Evolutionary conservation across 2,888 invertebrate species (phyloP).

Genomic region (Synergus japonicus): DNA sequence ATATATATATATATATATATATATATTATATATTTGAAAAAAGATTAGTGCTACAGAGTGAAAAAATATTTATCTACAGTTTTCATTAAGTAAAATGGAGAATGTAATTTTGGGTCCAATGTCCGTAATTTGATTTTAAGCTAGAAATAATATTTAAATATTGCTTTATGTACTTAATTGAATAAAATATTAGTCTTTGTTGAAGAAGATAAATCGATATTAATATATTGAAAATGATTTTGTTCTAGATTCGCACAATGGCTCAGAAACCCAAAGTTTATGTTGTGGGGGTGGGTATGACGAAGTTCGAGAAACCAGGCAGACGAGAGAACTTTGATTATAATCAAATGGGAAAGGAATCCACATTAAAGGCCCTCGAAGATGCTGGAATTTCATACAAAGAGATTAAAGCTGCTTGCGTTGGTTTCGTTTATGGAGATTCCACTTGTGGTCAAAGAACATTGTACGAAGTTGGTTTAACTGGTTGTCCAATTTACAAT

Average conservation of each 20-base stretch:
- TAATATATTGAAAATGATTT: conserved; percentile 14
- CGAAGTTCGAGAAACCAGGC: conserved; percentile 98
- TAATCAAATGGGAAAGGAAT: conserved; percentile 96
- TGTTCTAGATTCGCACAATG: conserved; percentile 60
- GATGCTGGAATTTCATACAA: conserved; percentile 89
- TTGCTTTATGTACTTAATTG: too few species aligned
- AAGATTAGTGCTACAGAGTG: too few species aligned
- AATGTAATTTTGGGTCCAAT: too few species aligned
- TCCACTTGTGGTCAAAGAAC: conserved; percentile 97
- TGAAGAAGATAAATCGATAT: not conserved
- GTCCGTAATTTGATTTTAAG: too few species aligned
- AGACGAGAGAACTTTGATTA: conserved; percentile 90
- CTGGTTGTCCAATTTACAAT: conserved; percentile 97
- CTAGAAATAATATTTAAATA: too few species aligned
- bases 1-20: too few species aligned
- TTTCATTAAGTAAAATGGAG: too few species aligned
- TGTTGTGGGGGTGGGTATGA: conserved; percentile 98
- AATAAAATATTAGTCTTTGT: too few species aligned
- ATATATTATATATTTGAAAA: too few species aligned
- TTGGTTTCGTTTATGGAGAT: conserved; percentile 97
- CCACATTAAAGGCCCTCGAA: conserved; percentile 90
- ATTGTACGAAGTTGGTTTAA: conserved; percentile 95
- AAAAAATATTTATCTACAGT: too few species aligned
- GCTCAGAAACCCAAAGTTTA: conserved; percentile 81
- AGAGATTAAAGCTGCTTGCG: conserved; percentile 92